phyloP scores from a whole-genome alignment of 2,888 invertebrate species.

The Cybosia mesomella region DNA sequence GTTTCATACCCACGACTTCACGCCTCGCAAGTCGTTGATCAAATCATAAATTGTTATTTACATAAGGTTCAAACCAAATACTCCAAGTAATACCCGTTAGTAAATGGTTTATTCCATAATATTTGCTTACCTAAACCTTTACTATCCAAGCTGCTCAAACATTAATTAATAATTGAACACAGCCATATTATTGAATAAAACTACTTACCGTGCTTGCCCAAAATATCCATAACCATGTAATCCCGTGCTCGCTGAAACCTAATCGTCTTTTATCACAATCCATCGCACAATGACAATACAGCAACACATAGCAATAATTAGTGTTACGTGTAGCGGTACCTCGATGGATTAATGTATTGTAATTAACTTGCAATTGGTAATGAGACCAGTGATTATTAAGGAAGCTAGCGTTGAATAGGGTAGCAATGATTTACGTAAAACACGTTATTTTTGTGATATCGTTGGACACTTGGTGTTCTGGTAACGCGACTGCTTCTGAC shows the following conservation, averaged over 20 bases:
- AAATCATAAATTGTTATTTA: too few species aligned
- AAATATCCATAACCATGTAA: neutral
- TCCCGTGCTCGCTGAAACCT: neutral
- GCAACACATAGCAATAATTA: constrained; percentile 8
- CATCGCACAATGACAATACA: neutral
- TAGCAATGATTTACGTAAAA: neutral
- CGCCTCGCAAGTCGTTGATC: too few species aligned
- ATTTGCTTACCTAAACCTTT: too few species aligned
- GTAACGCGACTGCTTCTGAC: too few species aligned
- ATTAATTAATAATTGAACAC: neutral
- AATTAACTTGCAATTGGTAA: constrained; percentile 41
- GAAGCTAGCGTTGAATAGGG: constrained; percentile 18
- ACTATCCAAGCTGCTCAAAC: too few species aligned
- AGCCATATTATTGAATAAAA: neutral
- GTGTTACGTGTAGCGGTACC: constrained; percentile 13
- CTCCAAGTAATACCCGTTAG: too few species aligned
- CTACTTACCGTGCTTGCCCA: neutral
- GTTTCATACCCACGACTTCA: too few species aligned
- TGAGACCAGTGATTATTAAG: constrained; percentile 32
- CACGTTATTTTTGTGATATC: too few species aligned
- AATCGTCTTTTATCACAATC: neutral
- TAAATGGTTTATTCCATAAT: too few species aligned
- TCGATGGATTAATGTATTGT: constrained; percentile 28
- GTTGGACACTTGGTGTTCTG: too few species aligned
- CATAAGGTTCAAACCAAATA: too few species aligned